Base-by-base conservation (phyloP, 2,888 invertebrate genomes). In the Sphaerophoria taeniata region DNA sequence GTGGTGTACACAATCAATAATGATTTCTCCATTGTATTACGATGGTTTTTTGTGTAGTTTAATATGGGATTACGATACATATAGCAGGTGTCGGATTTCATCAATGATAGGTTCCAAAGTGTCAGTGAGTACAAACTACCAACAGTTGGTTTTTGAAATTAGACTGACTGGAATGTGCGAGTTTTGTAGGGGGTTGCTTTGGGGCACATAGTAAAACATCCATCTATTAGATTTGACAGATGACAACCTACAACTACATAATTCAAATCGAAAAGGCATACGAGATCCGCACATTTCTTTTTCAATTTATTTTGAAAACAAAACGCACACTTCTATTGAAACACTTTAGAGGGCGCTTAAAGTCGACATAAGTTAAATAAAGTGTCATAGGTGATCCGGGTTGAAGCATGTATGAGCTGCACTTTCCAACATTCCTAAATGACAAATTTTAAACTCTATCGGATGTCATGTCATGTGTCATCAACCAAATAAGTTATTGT, bases 51-150 rank as follows among this genome's bases (percentile, higher is more conserved):
- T 24, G 47, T 53, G 61, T 33, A 70, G 58, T 51, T 83, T 65
- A 77, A 77, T 85, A 73, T 70, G 76, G 63, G 70, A 81, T 81
- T 85, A 85, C 84, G 69, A 33, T 39, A 12, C 34, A 61, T 24
- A 24, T 24, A 24, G 24, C 31, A 51, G 3, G 43, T 75, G 73
- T 85, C 73, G 9, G 39, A 55, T 85, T 81, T 70, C 85, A 61
- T 24, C 24, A 24, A 24, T n/a, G 11, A n/a, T 71, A 24, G 33
- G 34, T 60, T 36, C 12, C 49, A 39, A 63, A 24, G 24, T n/a
- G n/a, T 67, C 51, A 14, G 49, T 49, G 36, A 49, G 6, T 61
- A 61, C 33, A 14, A 34, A 61, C 61, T 6, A 4, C 2, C 31
- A 11, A 3, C 31, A 14, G 47, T 4, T 51, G 24, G 34, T 39